phyloP scores from a whole-genome alignment of 2,888 invertebrate species.

The Xiphydria camelus region DNA sequence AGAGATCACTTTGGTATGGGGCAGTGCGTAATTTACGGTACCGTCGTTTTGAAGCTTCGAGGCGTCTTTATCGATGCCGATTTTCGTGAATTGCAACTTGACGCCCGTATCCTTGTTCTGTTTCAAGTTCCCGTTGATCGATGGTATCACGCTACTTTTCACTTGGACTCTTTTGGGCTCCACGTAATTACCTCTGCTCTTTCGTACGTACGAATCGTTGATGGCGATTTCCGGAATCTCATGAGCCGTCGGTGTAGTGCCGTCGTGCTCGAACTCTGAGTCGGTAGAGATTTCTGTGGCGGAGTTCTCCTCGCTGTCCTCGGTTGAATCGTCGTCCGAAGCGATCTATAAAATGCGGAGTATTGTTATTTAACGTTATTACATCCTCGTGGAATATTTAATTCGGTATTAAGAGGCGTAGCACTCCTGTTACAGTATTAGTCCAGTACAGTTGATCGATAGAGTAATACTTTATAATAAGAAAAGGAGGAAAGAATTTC shows the following conservation, averaged over 20 bases:
- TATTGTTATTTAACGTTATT: too few species aligned
- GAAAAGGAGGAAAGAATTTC: too few species aligned
- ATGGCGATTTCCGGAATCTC: slow-evolving; percentile 78
- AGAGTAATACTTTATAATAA: background rate
- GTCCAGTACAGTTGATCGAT: background rate
- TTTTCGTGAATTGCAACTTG: slow-evolving; percentile 32
- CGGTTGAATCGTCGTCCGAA: slow-evolving; percentile 67
- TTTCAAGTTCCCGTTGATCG: slow-evolving; percentile 54
- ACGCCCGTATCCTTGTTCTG: slow-evolving; percentile 34
- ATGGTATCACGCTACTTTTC: slow-evolving; percentile 59
- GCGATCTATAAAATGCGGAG: slow-evolving; percentile 67
- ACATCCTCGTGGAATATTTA: too few species aligned
- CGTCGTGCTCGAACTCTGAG: slow-evolving; percentile 88
- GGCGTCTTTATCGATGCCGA: slow-evolving; percentile 25
- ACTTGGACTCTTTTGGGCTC: slow-evolving; percentile 67
- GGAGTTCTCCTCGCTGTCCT: slow-evolving; percentile 78
- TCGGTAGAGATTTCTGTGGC: slow-evolving; percentile 92
- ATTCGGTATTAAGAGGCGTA: slow-evolving; percentile 18
- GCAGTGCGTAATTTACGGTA: slow-evolving; percentile 3
- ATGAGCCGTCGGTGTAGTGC: slow-evolving; percentile 68
- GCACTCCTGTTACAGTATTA: slow-evolving; percentile 7
- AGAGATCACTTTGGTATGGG: slow-evolving; percentile 4
- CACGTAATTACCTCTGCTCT: slow-evolving; percentile 57
- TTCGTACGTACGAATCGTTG: slow-evolving; percentile 67
- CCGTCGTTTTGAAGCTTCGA: slow-evolving; percentile 2